Evolutionary conservation across 2,888 invertebrate species (phyloP).

Genomic region (Mesorhabditis sp.): DNA sequence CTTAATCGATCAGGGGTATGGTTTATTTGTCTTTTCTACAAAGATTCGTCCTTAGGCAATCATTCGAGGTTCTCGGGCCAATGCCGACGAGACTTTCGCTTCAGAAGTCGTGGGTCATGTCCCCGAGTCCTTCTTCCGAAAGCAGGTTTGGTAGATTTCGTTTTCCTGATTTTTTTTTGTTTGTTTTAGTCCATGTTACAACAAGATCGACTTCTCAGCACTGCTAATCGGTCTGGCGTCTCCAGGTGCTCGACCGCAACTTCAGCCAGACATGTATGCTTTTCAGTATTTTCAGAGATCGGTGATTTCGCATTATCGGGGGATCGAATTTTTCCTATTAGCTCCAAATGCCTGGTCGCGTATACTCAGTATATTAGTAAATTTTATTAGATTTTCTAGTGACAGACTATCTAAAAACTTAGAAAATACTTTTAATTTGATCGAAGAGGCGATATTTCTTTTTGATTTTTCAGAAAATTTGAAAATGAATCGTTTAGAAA

Average conservation of each 20-base stretch:
- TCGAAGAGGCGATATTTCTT: no score
- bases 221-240: not conserved
- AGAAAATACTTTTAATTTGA: no score
- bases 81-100: slow-evolving; percentile 1
- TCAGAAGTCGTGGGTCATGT: not conserved
- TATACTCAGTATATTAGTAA: no score
- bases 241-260: not conserved
- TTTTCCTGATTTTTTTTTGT: not conserved
- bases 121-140: slow-evolving; percentile 2
- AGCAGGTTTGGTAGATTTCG: not conserved
- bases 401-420: no score
- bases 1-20: not conserved
- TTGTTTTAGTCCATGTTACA: slow-evolving; percentile 1
- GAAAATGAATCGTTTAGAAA: no score
- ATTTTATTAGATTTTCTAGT: no score
- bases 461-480: no score
- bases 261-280: not conserved
- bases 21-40: not conserved
- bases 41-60: not conserved
- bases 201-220: slow-evolving; percentile 1
- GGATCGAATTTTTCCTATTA: no score
- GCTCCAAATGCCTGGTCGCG: no score
- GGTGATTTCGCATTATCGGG: no score
- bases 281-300: no score
- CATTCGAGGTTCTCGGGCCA: not conserved